Percentiles rank a stretch among this genome's conserved stretches.
These are phyloP conservation scores for Tachina grossa DNA, from an alignment of 2,888 invertebrate genomes.

Conservation along the genomic window DNA sequence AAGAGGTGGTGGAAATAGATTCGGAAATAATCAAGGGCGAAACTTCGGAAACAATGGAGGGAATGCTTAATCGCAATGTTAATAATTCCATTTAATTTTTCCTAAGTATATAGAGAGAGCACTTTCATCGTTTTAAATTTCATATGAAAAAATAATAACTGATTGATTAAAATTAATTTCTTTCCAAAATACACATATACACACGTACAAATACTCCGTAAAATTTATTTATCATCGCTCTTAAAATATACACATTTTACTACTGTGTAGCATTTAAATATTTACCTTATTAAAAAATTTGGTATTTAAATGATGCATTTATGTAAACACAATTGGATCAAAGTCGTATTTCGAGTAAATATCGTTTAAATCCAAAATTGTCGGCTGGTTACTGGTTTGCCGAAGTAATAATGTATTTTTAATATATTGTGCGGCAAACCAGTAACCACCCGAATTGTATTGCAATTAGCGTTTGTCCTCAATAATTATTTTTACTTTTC, in stretches of 20 bases:
- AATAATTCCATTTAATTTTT: constrained; percentile 56
- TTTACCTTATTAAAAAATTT: constrained; percentile 49
- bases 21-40: constrained; percentile 62
- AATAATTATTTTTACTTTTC: constrained; percentile 1
- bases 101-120: background rate
- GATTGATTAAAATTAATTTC: constrained; percentile 4
- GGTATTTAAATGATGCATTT: constrained; percentile 50
- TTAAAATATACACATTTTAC: constrained; percentile 47
- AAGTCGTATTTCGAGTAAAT: constrained; percentile 26
- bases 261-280: constrained; percentile 62
- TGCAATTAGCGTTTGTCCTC: constrained; percentile 31
- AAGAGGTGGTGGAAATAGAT: constrained; percentile 67
- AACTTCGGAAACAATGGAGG: constrained; percentile 69
- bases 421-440: no score
- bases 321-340: background rate
- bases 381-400: no score
- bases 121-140: background rate
- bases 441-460: no score
- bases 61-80: constrained; percentile 71
- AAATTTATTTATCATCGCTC: constrained; percentile 17
- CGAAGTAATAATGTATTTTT: no score
- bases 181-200: background rate
- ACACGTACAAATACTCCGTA: constrained; percentile 18
- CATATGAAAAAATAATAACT: background rate
- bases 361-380: background rate